Evolutionary conservation across 1,140 invertebrate genomes (phyloP), one percentile per base, ranked within the genome.

Genomic region (Drosophila miranda): DNA sequence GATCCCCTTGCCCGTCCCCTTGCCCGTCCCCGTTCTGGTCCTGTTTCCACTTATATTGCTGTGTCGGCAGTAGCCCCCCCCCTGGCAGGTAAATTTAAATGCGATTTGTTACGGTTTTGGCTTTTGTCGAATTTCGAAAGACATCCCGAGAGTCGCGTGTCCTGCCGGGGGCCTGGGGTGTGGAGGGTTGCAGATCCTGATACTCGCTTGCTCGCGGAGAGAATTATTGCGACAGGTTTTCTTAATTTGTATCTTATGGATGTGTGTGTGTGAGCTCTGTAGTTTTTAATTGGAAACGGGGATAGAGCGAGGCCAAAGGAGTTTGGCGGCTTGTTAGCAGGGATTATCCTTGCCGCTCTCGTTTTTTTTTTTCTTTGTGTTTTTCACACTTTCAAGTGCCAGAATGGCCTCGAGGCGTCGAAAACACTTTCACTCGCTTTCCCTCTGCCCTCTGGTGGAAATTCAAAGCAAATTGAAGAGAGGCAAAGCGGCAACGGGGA

Each of bases 51-150:
- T 71, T 56, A 42, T 41, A 19, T 28, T 41, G 16, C 64, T 28
- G 21, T 51, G 53, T 13, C 34, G 11, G 34, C 34, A 5, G 34
- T 13, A 38, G 0, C 16, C n/a, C 41, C 42, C 21, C 48, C 45
- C 54, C 46, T 62, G 60, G 70, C 87, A 90, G 88, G 88, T 90
- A 89, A 84, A 89, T 89, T 89, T 75, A 79, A 90, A 84, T 81
- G 79, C 88, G 77, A 89, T 90, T 90, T 88, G 87, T 81, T 81
- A 88, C 88, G 88, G 88, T 90, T 89, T 80, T 75, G 67, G 64
- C 78, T 78, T 77, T 54, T 78, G 80, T 83, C 66, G 68, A 84
- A 86, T 70, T 86, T 76, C 64, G 77, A 38, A 77, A 59, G 52
- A 66, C 67, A 66, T 66, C 45, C 53, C 48, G 62, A 50, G 54